Conservation (phyloP, 2,888 invertebrate genomes). For the Serrognathus titanus region DNA sequence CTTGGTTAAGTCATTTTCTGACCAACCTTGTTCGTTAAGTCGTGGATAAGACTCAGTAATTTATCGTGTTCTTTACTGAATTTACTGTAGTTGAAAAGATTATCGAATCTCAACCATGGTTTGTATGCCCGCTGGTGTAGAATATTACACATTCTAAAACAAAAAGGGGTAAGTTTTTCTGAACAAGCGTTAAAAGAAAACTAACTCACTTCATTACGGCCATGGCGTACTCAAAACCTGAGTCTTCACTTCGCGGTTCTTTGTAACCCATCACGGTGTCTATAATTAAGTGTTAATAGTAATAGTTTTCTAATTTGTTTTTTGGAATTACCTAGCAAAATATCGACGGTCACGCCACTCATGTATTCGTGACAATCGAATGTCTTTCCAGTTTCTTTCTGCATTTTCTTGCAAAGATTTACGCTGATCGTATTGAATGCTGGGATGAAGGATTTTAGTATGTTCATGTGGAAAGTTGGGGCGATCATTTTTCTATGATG, state of each 20-base stretch:
- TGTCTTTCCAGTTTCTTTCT: conserved; percentile 44
- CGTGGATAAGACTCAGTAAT: conserved; percentile 51
- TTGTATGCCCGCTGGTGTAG: conserved; percentile 53
- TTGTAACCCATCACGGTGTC: conserved; percentile 58
- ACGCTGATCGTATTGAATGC: conserved; percentile 51
- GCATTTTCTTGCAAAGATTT: conserved; percentile 45
- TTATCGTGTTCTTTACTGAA: conserved; percentile 48
- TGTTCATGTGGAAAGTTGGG: conserved; percentile 52
- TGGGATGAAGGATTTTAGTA: conserved; percentile 54
- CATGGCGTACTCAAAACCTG: conserved; percentile 54
- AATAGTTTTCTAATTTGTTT: background rate
- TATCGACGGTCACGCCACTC: conserved; percentile 52
- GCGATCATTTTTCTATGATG: conserved; percentile 54
- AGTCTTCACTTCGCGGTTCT: conserved; percentile 48
- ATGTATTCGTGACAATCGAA: conserved; percentile 55
- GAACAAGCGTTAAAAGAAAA: background rate
- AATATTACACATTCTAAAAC: conserved; percentile 53
- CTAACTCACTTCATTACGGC: conserved; percentile 58
- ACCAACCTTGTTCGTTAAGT: conserved; percentile 48
- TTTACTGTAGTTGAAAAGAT: conserved; percentile 50
- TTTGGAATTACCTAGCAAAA: conserved; percentile 43
- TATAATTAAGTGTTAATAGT: conserved; percentile 22
- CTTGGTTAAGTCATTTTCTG: no score
- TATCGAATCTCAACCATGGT: conserved; percentile 48
- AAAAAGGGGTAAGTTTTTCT: background rate